Evolutionary conservation across 2,888 invertebrate species (phyloP), one percentile per base, ranked within the genome.

Genomic region (Drosophila macrospina): DNA sequence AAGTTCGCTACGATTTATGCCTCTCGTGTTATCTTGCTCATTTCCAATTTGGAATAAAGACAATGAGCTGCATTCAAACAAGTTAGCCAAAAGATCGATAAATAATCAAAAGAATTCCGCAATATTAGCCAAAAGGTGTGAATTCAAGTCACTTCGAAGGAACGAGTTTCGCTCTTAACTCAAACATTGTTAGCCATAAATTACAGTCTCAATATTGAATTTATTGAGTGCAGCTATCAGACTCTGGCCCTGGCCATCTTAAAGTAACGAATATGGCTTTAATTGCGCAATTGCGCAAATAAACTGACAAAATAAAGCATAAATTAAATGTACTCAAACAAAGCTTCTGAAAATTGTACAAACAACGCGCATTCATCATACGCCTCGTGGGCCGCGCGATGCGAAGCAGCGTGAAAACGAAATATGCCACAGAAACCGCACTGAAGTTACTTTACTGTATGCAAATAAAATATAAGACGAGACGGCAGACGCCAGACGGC

Each of bases 361-460:
- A 61, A 66, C 69, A 48, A 54, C 52, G 37, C 24, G 50, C 81
- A 83, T 86, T 67, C 73, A 83, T 86, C 86, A 83, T 86, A 83
- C 74, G 84, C 84, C 74, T 56, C 36, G 81, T 86, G 60, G 52
- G 60, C 76, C 76, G 34, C 76, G 34, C 44, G 62, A 75, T 63
- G 51, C 55, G 67, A 39, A 57, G 11, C 67, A 62, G 42, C 47
- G 67, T 52, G 42, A 55, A 73, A 68, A 68, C 39, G 68, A 57
- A 47, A 66, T 45, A 65, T 60, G 48, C 48, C 59, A 65, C 11
- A 20, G 20, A 41, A 20, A 41, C 41, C n/a, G n/a, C 24, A 41
- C 20, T 6, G 20, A 41, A 41, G 41, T 41, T 41, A 16, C 55
- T 65, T 41, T 41, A 16, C 55, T 65, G 50, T 44, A 71, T 72